These are phyloP conservation scores for Physocephala rufipes DNA, from an alignment of 2,888 invertebrate genomes.

Conservation along the genomic window DNA sequence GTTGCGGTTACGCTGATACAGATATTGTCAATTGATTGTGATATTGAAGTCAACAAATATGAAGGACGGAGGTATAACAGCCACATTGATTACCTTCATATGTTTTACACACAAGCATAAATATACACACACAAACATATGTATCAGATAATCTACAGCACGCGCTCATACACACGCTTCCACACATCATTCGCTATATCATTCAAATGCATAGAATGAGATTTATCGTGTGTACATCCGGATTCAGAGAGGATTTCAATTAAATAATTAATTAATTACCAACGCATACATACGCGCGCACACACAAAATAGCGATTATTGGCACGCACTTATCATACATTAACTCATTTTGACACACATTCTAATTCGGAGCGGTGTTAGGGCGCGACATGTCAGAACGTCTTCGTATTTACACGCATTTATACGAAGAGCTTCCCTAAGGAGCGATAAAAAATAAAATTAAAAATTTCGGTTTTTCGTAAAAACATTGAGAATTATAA, in stretches of 20 bases:
- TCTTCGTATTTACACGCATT: too few relatives aligned
- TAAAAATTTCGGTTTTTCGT: too few relatives aligned
- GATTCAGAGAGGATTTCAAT: constrained; percentile 2
- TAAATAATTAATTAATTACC: constrained; percentile 24
- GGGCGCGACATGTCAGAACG: too few relatives aligned
- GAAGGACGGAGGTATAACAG: background rate
- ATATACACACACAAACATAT: background rate
- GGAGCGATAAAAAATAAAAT: too few relatives aligned
- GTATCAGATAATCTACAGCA: too few relatives aligned
- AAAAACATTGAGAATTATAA: too few relatives aligned
- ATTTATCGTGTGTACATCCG: background rate
- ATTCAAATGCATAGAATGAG: background rate
- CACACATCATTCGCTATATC: background rate
- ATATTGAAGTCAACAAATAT: background rate
- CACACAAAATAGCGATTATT: background rate
- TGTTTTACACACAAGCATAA: too few relatives aligned
- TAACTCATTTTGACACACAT: background rate
- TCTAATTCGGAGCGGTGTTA: too few relatives aligned
- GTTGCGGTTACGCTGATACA: too few relatives aligned
- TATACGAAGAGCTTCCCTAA: too few relatives aligned
- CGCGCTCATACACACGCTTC: background rate
- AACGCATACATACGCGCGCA: background rate
- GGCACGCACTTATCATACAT: background rate
- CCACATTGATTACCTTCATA: constrained; percentile 4
- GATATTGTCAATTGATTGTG: too few relatives aligned